Evolutionary conservation across 2,888 invertebrate species (phyloP).

Genomic region (Cylindroiulus punctatus): DNA sequence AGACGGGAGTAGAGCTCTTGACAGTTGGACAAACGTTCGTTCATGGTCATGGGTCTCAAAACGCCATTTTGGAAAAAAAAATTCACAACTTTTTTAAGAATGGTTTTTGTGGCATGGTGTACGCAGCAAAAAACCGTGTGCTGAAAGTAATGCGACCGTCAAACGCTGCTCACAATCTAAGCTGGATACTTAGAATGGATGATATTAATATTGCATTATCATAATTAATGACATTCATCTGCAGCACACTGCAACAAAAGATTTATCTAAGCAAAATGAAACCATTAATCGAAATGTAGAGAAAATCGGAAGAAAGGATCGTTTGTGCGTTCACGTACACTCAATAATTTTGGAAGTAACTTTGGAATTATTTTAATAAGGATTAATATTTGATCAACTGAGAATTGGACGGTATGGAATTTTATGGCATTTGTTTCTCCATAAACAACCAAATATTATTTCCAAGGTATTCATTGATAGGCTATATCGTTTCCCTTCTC

Average conservation of each 20-base stretch:
- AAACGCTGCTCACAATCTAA: neutral
- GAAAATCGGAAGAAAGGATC: too few relatives aligned
- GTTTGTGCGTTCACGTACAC: too few relatives aligned
- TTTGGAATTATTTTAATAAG: too few relatives aligned
- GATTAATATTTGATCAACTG: too few relatives aligned
- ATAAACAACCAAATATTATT: too few relatives aligned
- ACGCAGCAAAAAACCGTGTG: neutral
- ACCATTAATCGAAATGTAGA: too few relatives aligned
- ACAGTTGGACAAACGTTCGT: constrained; percentile 51
- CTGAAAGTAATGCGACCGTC: neutral
- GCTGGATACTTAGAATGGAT: too few relatives aligned
- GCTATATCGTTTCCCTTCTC: neutral
- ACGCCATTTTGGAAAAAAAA: constrained; percentile 47
- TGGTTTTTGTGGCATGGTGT: neutral
- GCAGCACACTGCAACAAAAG: too few relatives aligned
- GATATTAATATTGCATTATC: neutral
- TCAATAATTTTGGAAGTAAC: too few relatives aligned
- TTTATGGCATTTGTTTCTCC: neutral
- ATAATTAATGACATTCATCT: neutral
- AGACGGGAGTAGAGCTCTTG: constrained; percentile 31
- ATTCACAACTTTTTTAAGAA: neutral
- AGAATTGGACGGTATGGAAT: neutral
- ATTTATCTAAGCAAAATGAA: too few relatives aligned
- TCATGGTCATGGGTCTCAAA: constrained; percentile 22
- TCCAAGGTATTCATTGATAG: too few relatives aligned